Percentiles rank a stretch among this genome's conserved stretches.
Evolutionary conservation across 2,113 vertebrate species (phyloP).

Genomic region (Ictalurus punctatus): DNA sequence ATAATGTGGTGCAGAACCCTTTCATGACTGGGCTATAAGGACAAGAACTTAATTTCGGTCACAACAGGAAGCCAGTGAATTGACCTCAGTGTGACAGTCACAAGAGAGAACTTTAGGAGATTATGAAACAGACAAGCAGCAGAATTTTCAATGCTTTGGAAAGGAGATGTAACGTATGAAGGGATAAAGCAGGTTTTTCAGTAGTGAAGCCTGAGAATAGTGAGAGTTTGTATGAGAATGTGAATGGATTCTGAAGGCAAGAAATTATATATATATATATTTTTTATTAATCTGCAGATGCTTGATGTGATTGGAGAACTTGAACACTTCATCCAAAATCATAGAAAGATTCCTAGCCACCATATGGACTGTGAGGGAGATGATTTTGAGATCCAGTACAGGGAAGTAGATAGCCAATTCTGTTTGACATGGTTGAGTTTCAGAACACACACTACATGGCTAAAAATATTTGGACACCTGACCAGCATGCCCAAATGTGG

Average conservation of each 20-base stretch:
- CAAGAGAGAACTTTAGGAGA: neutral
- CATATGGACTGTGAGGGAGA: neutral
- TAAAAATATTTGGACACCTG: too few relatives aligned
- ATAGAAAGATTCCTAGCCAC: neutral
- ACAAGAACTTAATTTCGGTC: neutral
- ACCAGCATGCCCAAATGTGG: too few relatives aligned
- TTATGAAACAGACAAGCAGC: neutral
- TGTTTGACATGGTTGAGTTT: neutral
- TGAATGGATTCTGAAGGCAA: neutral
- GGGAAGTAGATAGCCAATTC: neutral
- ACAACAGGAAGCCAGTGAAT: slow-evolving; percentile 7
- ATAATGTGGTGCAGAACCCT: neutral
- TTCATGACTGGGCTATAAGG: neutral
- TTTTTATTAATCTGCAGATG: neutral
- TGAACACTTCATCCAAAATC: neutral
- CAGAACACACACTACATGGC: neutral
- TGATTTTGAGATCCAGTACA: neutral
- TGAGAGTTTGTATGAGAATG: neutral
- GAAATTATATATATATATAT: too few relatives aligned
- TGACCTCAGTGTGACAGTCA: neutral
- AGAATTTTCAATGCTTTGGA: neutral
- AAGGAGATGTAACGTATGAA: neutral
- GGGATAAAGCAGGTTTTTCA: neutral
- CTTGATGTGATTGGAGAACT: neutral
- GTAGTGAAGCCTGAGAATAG: neutral